Percentiles rank a stretch among this genome's conserved stretches.
Conservation (phyloP, 1,140 invertebrate species). For the Cryptotermes secundus region DNA sequence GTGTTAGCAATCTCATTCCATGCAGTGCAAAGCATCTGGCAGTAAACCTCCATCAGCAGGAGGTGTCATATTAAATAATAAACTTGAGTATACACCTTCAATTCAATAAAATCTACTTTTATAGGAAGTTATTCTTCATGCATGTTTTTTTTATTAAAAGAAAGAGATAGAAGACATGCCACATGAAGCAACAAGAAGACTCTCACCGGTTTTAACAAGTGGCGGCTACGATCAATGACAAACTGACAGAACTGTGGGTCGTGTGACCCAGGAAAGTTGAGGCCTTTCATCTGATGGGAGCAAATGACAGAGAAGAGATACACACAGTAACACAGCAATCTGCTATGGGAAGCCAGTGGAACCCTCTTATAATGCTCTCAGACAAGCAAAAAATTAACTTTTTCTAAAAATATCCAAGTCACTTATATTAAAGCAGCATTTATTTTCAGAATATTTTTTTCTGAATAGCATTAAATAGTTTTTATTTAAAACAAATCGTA, state of each 20-base stretch:
- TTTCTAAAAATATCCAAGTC: no score
- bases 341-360: neutral
- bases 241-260: conserved; percentile 92
- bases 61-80: neutral
- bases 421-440: no score
- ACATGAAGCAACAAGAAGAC: conserved; percentile 36
- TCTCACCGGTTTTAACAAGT: conserved; percentile 93
- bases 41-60: no score
- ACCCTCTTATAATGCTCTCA: neutral
- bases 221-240: conserved; percentile 89
- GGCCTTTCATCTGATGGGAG: conserved; percentile 82
- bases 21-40: no score
- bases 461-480: no score
- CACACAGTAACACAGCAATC: neutral
- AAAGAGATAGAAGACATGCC: conserved; percentile 19
- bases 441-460: no score
- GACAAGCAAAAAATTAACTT: no score
- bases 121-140: neutral
- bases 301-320: conserved; percentile 35
- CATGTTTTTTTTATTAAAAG: neutral
- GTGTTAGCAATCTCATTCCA: no score
- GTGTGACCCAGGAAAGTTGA: conserved; percentile 91
- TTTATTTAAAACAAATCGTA: no score
- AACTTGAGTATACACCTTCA: neutral
- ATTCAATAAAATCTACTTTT: neutral